phyloP scores from a whole-genome alignment of 2,888 invertebrate genomes.

The Tortricodes alternella region DNA sequence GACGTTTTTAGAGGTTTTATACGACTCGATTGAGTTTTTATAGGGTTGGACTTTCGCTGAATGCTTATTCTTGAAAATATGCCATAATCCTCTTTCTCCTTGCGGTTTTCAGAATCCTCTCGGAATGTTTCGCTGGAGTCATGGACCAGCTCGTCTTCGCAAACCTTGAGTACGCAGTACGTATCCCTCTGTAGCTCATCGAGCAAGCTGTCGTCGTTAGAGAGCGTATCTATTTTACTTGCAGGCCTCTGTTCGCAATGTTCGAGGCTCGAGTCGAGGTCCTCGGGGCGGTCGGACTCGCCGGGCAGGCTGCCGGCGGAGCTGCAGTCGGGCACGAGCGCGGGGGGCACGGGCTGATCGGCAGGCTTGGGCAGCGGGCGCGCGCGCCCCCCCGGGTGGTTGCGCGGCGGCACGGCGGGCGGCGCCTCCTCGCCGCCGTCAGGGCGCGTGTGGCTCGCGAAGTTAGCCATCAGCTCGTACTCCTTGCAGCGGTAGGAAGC shows the following conservation, averaged over 20 bases:
- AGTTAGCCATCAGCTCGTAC: slow-evolving; percentile 75
- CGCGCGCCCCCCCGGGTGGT: slow-evolving; percentile 41
- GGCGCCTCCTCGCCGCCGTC: slow-evolving; percentile 45
- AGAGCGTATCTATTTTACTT: slow-evolving; percentile 47
- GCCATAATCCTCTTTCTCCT: slow-evolving; percentile 50
- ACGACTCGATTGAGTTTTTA: slow-evolving; percentile 57
- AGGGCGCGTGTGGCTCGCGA: slow-evolving; percentile 56
- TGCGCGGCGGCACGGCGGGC: slow-evolving; percentile 63
- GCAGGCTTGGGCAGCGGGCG: slow-evolving; percentile 42
- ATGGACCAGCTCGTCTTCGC: slow-evolving; percentile 61
- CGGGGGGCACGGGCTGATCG: slow-evolving; percentile 86
- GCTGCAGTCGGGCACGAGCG: slow-evolving; percentile 85
- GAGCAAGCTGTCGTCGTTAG: slow-evolving; percentile 71
- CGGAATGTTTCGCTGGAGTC: slow-evolving; percentile 37
- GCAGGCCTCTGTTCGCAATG: slow-evolving; percentile 34
- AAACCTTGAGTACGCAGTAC: slow-evolving; percentile 69
- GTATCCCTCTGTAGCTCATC: slow-evolving; percentile 71
- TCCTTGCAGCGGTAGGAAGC: slow-evolving; percentile 54
- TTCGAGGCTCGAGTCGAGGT: slow-evolving; percentile 36
- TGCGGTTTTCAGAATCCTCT: slow-evolving; percentile 38
- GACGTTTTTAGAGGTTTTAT: slow-evolving; percentile 67
- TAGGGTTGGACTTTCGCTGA: slow-evolving; percentile 76
- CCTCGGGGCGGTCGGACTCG: slow-evolving; percentile 33
- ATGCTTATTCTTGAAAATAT: slow-evolving; percentile 68
- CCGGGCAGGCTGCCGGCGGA: slow-evolving; percentile 41